Evolutionary conservation across 2,888 invertebrate genomes (phyloP), one percentile per base, ranked within the genome.

Genomic region (Drosophila villosipedis): DNA sequence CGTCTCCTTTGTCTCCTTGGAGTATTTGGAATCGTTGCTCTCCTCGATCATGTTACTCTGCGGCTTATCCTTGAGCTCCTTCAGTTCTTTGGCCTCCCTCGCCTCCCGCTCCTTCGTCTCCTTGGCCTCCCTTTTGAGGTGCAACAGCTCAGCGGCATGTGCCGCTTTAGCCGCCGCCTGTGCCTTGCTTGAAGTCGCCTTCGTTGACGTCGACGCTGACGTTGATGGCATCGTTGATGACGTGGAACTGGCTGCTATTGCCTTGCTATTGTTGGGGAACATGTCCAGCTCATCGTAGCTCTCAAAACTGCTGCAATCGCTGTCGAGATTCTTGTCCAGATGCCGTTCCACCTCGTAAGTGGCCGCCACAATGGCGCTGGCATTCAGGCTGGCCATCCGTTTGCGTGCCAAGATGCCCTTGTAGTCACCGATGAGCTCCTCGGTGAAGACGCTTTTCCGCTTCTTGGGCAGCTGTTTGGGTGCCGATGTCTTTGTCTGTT

Each of bases 341-440:
- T 93, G 93, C 0, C 93, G 89, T 65, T 94, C 93, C 68, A 93
- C 97, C 92, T 97, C 97, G 89, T 98, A 98, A 79, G 97, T 97
- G 28, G 98, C 98, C 0, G 97, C 97, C 79, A 98, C 94, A 88
- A 98, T 98, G 28, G 98, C 98, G 41, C 97, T 96, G 19, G 98
- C 98, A 92, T 98, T 98, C 37, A 98, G 94, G 91, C 97, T 97
- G 28, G 98, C 98, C 97, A 98, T 97, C 37, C 98, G 95, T 92
- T 98, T 98, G 82, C 96, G 95, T 22, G 97, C 97, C 9, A 97
- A 96, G 95, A 97, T 97, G 83, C 97, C 97, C 89, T 97, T 97
- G 57, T 97, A 94, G 89, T 97, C 97, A 0, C 91, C 92, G 25
- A 92, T 92, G 0, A 92, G 94, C 54, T 95, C 95, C 54, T 94